These are phyloP conservation scores for Rhizomys pruinosus DNA, from an alignment of 2,113 vertebrate genomes.

Conservation along the genomic window DNA sequence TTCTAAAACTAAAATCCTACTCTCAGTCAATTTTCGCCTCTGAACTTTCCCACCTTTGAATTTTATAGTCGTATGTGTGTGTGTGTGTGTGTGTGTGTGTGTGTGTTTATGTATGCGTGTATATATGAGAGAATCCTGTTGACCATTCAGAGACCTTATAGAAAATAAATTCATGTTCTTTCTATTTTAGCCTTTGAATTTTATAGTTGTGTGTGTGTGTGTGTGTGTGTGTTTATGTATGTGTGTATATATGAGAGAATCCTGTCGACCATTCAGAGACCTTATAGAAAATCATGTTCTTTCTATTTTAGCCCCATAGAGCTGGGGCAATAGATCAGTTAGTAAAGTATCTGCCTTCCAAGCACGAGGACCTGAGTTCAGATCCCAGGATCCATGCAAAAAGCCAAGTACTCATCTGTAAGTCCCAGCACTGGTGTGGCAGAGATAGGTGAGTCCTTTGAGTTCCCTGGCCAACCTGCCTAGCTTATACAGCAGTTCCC, in stretches of 20 bases:
- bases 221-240: too few species aligned
- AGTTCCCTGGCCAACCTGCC: too few species aligned
- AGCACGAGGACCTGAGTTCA: background rate
- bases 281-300: conserved; percentile 20
- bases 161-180: conserved; percentile 43
- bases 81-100: too few species aligned
- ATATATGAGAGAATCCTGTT: background rate
- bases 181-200: background rate
- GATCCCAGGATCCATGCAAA: background rate
- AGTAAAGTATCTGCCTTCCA: background rate
- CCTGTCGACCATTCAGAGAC: background rate
- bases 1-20: background rate
- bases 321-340: background rate
- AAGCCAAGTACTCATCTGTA: background rate
- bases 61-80: background rate
- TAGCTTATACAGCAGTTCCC: too few species aligned
- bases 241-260: background rate
- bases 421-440: too few species aligned
- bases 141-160: background rate
- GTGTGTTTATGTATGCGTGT: too few species aligned
- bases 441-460: too few species aligned
- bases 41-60: background rate
- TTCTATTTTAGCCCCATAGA: background rate
- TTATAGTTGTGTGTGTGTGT: background rate
- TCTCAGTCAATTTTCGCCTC: background rate